Evolutionary conservation across 2,113 vertebrate species (phyloP).

Genomic region (Peromyscus californicus): DNA sequence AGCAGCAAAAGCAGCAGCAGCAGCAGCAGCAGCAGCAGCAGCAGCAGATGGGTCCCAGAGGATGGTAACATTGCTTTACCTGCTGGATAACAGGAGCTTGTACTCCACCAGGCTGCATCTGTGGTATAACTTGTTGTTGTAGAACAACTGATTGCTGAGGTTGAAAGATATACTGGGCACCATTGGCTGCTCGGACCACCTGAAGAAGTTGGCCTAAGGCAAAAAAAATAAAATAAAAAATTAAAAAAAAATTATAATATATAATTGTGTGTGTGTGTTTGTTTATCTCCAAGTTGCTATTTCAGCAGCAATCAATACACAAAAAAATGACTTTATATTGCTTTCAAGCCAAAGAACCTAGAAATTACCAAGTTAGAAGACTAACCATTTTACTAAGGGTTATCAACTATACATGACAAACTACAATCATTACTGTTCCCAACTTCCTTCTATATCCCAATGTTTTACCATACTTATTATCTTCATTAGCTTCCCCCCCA

Average conservation of each 20-base stretch:
- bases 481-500: not conserved
- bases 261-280: too few relatives aligned
- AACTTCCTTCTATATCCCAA: not conserved
- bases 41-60: not conserved
- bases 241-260: too few relatives aligned
- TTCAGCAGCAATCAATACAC: constrained; percentile 16
- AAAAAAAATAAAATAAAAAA: constrained; percentile 9
- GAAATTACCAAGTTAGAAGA: constrained; percentile 1
- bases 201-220: constrained; percentile 96
- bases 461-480: constrained; percentile 8
- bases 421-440: not conserved
- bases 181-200: constrained; percentile 95
- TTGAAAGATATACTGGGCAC: constrained; percentile 97
- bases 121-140: constrained; percentile 95
- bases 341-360: constrained; percentile 30
- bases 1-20: not conserved
- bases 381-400: not conserved
- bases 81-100: constrained; percentile 99
- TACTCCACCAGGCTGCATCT: constrained; percentile 97
- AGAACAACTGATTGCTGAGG: constrained; percentile 97
- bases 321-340: constrained; percentile 26
- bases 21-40: not conserved
- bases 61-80: constrained; percentile 86
- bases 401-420: not conserved
- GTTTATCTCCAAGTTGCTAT: constrained; percentile 25